phyloP scores from a whole-genome alignment of 2,797 vertebrate genomes.

The Chiroxiphia lanceolata region DNA sequence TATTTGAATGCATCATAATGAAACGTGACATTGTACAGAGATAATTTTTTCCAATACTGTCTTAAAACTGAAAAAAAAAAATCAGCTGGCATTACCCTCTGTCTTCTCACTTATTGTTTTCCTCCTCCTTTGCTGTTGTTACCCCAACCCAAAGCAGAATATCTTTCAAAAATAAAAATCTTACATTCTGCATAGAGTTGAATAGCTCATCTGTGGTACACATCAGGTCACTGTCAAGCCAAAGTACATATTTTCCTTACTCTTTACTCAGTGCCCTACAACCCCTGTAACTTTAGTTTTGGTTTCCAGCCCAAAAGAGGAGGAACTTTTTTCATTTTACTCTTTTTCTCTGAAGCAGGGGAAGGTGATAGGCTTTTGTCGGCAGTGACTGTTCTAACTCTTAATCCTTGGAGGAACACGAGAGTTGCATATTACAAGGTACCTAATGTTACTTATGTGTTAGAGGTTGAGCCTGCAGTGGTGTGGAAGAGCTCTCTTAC shows the following conservation, averaged over 20 bases:
- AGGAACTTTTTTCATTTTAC: neutral
- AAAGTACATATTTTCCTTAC: neutral
- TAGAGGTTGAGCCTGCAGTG: neutral
- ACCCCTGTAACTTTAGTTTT: neutral
- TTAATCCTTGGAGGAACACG: neutral
- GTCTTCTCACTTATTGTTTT: neutral
- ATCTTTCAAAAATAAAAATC: neutral
- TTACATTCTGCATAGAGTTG: rapidly evolving
- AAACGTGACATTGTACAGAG: neutral
- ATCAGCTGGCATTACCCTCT: neutral
- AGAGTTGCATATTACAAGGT: neutral
- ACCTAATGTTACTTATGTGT: neutral
- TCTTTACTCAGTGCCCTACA: neutral
- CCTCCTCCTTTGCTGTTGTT: neutral
- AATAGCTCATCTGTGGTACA: neutral
- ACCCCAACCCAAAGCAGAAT: neutral
- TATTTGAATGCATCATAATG: neutral
- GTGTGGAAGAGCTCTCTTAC: neutral
- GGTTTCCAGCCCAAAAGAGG: neutral
- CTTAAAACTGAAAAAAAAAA: neutral
- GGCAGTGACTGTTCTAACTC: neutral
- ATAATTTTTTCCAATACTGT: neutral
- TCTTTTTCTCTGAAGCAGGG: neutral
- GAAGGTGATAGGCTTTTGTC: neutral
- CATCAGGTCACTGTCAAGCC: neutral